These are phyloP conservation scores for Numida meleagris DNA, from an alignment of 2,113 vertebrate genomes.

Conservation along the genomic window DNA sequence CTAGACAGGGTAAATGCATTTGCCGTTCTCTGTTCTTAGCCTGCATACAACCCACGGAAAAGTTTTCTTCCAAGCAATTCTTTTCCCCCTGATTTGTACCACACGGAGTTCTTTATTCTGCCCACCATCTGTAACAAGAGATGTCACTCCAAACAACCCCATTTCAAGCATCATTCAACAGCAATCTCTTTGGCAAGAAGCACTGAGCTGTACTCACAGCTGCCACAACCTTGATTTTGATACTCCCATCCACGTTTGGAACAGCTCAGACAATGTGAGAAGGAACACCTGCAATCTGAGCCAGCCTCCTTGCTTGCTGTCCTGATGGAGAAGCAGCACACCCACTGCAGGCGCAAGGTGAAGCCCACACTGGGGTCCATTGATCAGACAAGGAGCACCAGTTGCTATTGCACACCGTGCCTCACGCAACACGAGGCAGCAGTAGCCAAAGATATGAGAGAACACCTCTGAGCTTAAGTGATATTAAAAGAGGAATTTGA, in stretches of 20 bases:
- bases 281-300: not conserved
- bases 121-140: not conserved
- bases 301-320: not conserved
- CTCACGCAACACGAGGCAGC: not conserved
- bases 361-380: not conserved
- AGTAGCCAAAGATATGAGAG: accelerated
- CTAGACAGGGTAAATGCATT: not conserved
- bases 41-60: not conserved
- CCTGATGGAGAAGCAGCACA: not conserved
- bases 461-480: not conserved
- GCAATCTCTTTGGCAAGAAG: not conserved
- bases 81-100: not conserved
- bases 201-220: not conserved
- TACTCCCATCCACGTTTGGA: not conserved
- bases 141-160: accelerated
- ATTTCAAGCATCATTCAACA: not conserved
- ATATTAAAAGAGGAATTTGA: not conserved
- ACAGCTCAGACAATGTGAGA: not conserved
- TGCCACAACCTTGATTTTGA: not conserved
- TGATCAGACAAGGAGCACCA: not conserved
- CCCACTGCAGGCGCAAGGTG: not conserved
- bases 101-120: not conserved
- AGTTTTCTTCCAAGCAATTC: not conserved
- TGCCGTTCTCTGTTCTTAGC: not conserved
- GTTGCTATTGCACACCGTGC: not conserved